Conservation (phyloP, 1,140 invertebrate species). For the Musca vetustissima region DNA sequence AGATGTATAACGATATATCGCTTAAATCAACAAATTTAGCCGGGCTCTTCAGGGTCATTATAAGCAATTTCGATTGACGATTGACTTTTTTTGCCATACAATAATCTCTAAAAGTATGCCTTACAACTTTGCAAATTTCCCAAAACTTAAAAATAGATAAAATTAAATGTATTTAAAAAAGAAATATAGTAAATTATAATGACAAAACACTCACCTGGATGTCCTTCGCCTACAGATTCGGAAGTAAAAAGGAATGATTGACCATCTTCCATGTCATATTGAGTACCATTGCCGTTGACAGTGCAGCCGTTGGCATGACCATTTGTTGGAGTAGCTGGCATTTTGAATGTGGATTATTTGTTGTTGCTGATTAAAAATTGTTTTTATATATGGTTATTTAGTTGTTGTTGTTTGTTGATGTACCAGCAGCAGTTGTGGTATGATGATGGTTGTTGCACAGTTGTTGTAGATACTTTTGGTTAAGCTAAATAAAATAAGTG, state of each 20-base stretch:
- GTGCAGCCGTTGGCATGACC: slow-evolving; percentile 60
- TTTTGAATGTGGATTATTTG: slow-evolving; percentile 31
- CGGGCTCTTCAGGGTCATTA: too few relatives aligned
- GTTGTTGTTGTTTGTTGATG: not conserved
- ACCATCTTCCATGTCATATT: slow-evolving; percentile 76
- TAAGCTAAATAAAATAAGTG: slow-evolving; percentile 2
- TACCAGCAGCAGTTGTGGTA: slow-evolving; percentile 12
- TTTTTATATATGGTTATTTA: not conserved
- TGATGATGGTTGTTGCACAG: not conserved
- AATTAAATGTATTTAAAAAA: not conserved
- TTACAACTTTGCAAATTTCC: too few relatives aligned
- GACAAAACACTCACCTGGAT: slow-evolving; percentile 76
- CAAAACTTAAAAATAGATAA: too few relatives aligned
- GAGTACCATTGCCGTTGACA: slow-evolving; percentile 61
- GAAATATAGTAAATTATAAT: not conserved
- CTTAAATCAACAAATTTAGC: too few relatives aligned
- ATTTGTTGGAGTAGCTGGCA: slow-evolving; percentile 47
- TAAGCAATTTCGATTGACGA: too few relatives aligned
- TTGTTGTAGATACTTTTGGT: slow-evolving; percentile 5
- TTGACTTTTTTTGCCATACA: too few relatives aligned
- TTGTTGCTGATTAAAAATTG: slow-evolving; percentile 14
- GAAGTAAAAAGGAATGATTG: slow-evolving; percentile 96
- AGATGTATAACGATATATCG: too few relatives aligned
- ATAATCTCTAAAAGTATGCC: too few relatives aligned
- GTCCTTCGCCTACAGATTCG: slow-evolving; percentile 98